Evolutionary conservation across 2,888 invertebrate species (phyloP), one percentile per base, ranked within the genome.

Genomic region (Nineta flava): DNA sequence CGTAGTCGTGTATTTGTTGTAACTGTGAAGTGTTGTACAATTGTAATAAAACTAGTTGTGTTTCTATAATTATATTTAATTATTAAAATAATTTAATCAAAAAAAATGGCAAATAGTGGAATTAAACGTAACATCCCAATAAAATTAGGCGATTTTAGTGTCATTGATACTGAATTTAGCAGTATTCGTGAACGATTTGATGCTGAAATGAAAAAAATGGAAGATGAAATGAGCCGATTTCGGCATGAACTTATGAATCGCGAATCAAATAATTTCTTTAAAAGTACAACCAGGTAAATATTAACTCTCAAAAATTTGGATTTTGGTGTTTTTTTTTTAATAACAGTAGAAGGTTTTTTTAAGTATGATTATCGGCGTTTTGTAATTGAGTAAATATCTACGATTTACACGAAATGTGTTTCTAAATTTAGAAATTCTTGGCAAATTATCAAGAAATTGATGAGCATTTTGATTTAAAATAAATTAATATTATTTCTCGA

Each of bases 191-290:
- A 93, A 68, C 77, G 91, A 59, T 94, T 94, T 70, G 94, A 95
- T 70, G 83, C 86, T 56, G 95, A 96, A 77, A 95, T 96, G 95
- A 79, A 86, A 62, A 91, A 93, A 73, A 95, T 96, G 90, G 95
- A 96, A 74, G 94, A 94, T 63, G 95, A 95, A 74, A 95, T 95
- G 95, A 83, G 85, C 67, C 84, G 86, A 73, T 93, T 93, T 74
- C 79, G 93, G 61, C 86, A 87, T 57, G 91, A 92, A 67, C 75
- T 93, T 56, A 87, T 92, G 83, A 91, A 88, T 70, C 81, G 88
- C 63, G 93, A 93, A 69, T 85, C 87, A 63, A 84, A 85, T 68
- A 87, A 88, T 65, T 88, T 90, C 75, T 91, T 91, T 72, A 87
- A 87, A 73, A 84, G 81, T 67, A 84, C 87, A 61, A 81, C 83